Percentiles rank a stretch among this genome's conserved stretches.
phyloP scores from a whole-genome alignment of 2,113 vertebrate genomes.

The Corvus hawaiiensis region DNA sequence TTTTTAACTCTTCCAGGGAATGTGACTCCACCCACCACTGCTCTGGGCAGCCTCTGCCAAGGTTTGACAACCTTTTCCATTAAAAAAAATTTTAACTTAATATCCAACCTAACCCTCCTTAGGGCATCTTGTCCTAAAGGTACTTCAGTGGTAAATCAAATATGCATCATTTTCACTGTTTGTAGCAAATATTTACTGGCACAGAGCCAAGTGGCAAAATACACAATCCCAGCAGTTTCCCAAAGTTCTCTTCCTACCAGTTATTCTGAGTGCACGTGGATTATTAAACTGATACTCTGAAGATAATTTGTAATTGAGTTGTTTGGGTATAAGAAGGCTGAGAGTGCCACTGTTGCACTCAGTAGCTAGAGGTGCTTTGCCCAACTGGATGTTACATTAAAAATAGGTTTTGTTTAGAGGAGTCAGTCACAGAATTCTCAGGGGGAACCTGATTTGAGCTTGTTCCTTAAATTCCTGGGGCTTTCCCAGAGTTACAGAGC shows the following conservation, averaged over 20 bases:
- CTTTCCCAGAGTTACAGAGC: background rate
- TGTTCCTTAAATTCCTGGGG: background rate
- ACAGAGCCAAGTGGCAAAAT: background rate
- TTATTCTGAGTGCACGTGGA: background rate
- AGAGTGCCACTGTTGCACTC: background rate
- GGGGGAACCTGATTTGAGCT: background rate
- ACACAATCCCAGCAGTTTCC: background rate
- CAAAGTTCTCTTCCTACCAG: background rate
- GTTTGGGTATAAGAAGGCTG: background rate
- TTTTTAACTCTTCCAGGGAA: background rate
- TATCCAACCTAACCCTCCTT: background rate
- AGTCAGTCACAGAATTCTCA: background rate
- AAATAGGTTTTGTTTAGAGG: background rate
- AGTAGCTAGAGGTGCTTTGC: background rate
- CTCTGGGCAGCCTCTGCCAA: background rate
- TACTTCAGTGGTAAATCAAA: background rate
- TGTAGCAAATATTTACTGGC: background rate
- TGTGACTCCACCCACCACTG: background rate
- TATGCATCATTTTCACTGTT: accelerated
- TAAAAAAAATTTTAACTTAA: background rate
- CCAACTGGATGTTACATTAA: accelerated
- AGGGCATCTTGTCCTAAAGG: background rate
- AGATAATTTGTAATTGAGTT: background rate
- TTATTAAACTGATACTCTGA: background rate
- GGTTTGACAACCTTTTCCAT: background rate